These are phyloP conservation scores for Chelonus formosanus DNA, from an alignment of 2,888 invertebrate species.

Conservation along the genomic window DNA sequence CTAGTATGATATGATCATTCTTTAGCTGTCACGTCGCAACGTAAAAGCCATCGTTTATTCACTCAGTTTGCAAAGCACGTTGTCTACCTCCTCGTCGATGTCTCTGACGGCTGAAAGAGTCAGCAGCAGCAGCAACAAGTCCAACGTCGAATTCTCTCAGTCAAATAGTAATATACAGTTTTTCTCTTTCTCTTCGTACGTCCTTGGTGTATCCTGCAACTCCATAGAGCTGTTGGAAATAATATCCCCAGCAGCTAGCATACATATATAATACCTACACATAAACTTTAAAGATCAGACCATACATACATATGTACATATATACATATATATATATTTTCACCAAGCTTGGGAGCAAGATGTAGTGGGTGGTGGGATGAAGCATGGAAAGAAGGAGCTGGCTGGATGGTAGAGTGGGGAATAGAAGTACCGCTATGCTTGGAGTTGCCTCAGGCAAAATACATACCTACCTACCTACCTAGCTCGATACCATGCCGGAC, in stretches of 20 bases:
- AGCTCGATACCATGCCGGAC: slow-evolving; percentile 43
- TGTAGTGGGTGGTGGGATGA: slow-evolving; percentile 26
- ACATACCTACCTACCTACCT: slow-evolving; percentile 63
- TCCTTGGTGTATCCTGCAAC: slow-evolving; percentile 35
- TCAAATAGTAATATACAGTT: neutral
- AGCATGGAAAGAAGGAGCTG: slow-evolving; percentile 28
- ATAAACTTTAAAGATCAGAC: slow-evolving; percentile 18
- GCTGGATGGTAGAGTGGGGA: slow-evolving; percentile 40
- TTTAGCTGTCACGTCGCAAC: neutral
- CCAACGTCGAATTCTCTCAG: slow-evolving; percentile 32
- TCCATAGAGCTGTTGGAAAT: slow-evolving; percentile 17
- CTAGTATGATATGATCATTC: slow-evolving; percentile 2
- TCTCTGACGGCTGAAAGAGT: slow-evolving; percentile 14
- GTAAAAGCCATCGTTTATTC: neutral
- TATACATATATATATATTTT: slow-evolving; percentile 10
- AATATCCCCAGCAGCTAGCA: slow-evolving; percentile 15
- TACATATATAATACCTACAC: slow-evolving; percentile 7
- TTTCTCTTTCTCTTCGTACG: slow-evolving; percentile 23
- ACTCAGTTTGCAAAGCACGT: neutral
- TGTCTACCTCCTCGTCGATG: slow-evolving; percentile 25
- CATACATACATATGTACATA: slow-evolving; percentile 7
- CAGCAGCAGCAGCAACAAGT: slow-evolving; percentile 5
- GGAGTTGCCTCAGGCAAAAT: slow-evolving; percentile 59
- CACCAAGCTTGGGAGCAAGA: slow-evolving; percentile 1
- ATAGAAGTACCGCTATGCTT: slow-evolving; percentile 62